phyloP scores from a whole-genome alignment of 2,888 invertebrate genomes.

The Muscina levida region DNA sequence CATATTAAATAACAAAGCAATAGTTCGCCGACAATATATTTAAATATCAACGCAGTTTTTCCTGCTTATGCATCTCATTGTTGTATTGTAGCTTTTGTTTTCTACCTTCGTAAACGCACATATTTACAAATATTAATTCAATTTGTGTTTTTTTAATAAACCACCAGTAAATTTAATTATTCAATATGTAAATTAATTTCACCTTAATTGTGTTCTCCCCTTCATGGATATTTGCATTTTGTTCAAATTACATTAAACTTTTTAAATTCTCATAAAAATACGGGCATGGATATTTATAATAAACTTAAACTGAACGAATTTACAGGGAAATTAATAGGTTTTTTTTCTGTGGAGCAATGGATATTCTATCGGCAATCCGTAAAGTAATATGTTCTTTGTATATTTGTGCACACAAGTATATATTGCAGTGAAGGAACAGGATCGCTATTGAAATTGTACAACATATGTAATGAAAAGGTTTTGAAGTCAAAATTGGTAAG shows the following conservation, averaged over 20 bases:
- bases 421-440: no score
- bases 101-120: conserved; percentile 20
- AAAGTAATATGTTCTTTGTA: no score
- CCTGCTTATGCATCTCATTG: not conserved
- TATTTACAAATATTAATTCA: conserved; percentile 45
- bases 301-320: no score
- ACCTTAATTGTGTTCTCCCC: conserved; percentile 71
- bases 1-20: conserved; percentile 12
- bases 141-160: conserved; percentile 72
- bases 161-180: conserved; percentile 76
- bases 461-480: no score
- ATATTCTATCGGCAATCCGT: no score
- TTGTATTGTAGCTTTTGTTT: conserved; percentile 21
- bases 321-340: no score
- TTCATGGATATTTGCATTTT: conserved; percentile 35
- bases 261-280: not conserved
- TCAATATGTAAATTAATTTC: conserved; percentile 76
- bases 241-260: conserved; percentile 19
- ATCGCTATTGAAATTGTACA: no score
- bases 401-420: no score
- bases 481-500: no score
- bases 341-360: no score
- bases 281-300: no score
- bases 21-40: conserved; percentile 20
- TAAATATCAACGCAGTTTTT: not conserved